phyloP scores from a whole-genome alignment of 2,888 invertebrate species.

The Caprella mutica region DNA sequence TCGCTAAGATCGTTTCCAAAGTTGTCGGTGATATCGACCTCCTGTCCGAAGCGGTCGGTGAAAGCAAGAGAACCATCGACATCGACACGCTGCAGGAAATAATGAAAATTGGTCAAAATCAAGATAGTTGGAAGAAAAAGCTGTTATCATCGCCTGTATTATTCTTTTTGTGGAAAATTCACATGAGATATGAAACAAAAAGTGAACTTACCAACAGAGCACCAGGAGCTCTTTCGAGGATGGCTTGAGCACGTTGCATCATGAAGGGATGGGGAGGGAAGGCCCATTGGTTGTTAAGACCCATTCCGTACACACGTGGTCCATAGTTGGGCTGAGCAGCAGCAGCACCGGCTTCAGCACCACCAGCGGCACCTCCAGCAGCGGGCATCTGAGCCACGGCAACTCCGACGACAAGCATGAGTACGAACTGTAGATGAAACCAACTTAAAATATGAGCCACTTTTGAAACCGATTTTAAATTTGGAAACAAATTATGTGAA shows the following conservation, averaged over 20 bases:
- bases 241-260: conserved; percentile 7
- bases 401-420: not conserved
- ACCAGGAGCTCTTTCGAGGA: conserved; percentile 9
- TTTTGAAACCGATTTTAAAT: no score
- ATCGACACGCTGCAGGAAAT: conserved; percentile 3
- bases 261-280: conserved; percentile 16
- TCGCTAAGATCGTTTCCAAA: conserved; percentile 8
- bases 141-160: no score
- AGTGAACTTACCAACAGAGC: conserved; percentile 24
- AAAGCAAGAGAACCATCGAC: conserved; percentile 1
- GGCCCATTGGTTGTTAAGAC: conserved; percentile 20
- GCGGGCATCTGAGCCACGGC: conserved; percentile 6
- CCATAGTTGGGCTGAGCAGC: conserved; percentile 3
- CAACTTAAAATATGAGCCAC: no score
- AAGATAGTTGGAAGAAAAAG: no score
- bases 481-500: no score
- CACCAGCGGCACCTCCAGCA: not conserved
- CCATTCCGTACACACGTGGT: conserved; percentile 18
- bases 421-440: conserved; percentile 5
- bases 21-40: conserved; percentile 2
- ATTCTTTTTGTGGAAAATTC: no score
- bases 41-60: conserved; percentile 11
- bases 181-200: no score
- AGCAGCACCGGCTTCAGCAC: not conserved
- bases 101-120: no score